Evolutionary conservation across 2,113 vertebrate species (phyloP).

Genomic region (Cettia cetti): DNA sequence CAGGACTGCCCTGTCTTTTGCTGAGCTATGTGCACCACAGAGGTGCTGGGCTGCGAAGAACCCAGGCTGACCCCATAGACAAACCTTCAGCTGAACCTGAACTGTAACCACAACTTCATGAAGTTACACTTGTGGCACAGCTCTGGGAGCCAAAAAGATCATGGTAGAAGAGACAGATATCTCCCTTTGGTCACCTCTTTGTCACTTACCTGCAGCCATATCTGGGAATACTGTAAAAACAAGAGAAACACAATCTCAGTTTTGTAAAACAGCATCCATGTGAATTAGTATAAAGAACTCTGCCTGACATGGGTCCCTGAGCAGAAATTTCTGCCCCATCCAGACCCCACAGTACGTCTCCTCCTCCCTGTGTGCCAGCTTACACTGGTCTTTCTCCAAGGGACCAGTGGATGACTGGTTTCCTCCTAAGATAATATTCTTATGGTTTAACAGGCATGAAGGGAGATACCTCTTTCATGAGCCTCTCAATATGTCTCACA

Average conservation of each 20-base stretch:
- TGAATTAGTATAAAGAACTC: neutral
- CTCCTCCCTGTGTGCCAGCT: neutral
- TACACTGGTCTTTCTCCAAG: neutral
- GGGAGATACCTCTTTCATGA: neutral
- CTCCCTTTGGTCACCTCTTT: neutral
- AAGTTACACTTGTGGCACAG: neutral
- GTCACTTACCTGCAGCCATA: slow-evolving; percentile 31
- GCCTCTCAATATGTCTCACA: neutral
- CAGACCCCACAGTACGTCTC: neutral
- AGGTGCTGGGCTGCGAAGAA: neutral
- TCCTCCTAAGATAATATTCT: neutral
- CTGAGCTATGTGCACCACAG: neutral
- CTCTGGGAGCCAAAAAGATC: neutral
- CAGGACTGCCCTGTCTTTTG: neutral
- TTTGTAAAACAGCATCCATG: neutral
- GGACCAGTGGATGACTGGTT: neutral
- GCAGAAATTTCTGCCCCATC: neutral
- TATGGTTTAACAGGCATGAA: neutral
- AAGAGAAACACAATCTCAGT: slow-evolving; percentile 1
- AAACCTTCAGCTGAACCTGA: neutral
- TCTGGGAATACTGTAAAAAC: slow-evolving; percentile 24
- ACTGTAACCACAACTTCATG: neutral
- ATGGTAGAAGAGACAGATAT: neutral
- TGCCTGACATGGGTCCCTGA: neutral
- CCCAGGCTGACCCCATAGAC: neutral